These are phyloP conservation scores for Otis tarda DNA, from an alignment of 2,113 vertebrate species.

Conservation along the genomic window DNA sequence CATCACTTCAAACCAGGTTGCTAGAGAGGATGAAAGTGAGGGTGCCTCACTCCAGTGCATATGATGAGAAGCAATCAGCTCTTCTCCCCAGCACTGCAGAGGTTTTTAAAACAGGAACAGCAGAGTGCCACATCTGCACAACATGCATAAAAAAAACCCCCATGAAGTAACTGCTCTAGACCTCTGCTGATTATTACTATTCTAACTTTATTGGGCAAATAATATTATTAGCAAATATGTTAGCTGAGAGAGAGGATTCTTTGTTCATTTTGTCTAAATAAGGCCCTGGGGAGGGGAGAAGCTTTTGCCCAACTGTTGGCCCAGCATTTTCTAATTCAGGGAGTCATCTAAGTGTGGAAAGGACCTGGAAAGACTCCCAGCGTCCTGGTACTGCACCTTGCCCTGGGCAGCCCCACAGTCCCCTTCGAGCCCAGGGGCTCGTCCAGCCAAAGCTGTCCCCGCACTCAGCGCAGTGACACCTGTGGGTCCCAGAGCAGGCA, in stretches of 20 bases:
- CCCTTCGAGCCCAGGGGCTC: too few relatives aligned
- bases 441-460: too few relatives aligned
- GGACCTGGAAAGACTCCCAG: neutral
- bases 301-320: neutral
- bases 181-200: too few relatives aligned
- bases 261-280: neutral
- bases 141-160: neutral
- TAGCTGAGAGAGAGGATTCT: too few relatives aligned
- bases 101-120: neutral
- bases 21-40: neutral
- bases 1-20: neutral
- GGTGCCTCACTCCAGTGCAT: accelerated
- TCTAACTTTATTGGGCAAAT: neutral
- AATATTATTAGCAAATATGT: neutral
- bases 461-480: too few relatives aligned
- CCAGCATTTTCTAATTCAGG: too few relatives aligned
- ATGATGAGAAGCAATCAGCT: accelerated
- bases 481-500: too few relatives aligned
- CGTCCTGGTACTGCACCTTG: too few relatives aligned
- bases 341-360: too few relatives aligned
- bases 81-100: neutral
- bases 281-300: neutral
- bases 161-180: neutral
- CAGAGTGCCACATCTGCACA: accelerated
- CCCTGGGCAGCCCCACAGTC: too few relatives aligned